phyloP scores from a whole-genome alignment of 1,140 invertebrate species.

The Pemphigus obesinymphae region DNA sequence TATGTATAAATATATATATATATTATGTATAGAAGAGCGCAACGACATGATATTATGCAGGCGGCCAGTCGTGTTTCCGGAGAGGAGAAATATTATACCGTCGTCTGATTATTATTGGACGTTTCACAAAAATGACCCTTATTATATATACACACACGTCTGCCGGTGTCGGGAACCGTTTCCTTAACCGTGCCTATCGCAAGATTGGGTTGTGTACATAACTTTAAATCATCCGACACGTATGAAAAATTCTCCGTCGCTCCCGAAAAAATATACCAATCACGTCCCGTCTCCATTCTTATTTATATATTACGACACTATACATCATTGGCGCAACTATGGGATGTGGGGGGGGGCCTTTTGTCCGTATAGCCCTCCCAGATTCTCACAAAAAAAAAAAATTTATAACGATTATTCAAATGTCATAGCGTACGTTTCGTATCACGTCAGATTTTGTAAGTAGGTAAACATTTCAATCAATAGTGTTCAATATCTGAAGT shows the following conservation, averaged over 20 bases:
- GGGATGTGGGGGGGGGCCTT: too few species aligned
- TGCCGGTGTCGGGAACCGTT: background rate
- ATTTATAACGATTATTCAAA: too few species aligned
- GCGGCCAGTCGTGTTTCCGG: background rate
- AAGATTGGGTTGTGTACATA: background rate
- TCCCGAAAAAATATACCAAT: background rate
- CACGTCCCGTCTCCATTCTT: background rate
- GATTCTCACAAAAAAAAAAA: too few species aligned
- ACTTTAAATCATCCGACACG: background rate
- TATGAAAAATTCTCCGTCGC: background rate
- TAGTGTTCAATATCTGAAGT: too few species aligned
- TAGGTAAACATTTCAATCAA: too few species aligned
- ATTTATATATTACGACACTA: too few species aligned
- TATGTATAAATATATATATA: too few species aligned
- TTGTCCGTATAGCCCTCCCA: too few species aligned
- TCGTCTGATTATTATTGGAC: background rate
- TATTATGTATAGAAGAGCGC: too few species aligned
- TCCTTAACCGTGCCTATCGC: background rate
- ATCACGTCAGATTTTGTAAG: too few species aligned
- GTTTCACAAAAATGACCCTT: constrained; percentile 7
- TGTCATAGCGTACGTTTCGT: too few species aligned
- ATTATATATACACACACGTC: background rate
- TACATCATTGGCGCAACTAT: too few species aligned
- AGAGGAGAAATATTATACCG: background rate
- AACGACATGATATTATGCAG: background rate